Conservation (phyloP, 2,888 invertebrate genomes). For the Endotricha flammealis region DNA sequence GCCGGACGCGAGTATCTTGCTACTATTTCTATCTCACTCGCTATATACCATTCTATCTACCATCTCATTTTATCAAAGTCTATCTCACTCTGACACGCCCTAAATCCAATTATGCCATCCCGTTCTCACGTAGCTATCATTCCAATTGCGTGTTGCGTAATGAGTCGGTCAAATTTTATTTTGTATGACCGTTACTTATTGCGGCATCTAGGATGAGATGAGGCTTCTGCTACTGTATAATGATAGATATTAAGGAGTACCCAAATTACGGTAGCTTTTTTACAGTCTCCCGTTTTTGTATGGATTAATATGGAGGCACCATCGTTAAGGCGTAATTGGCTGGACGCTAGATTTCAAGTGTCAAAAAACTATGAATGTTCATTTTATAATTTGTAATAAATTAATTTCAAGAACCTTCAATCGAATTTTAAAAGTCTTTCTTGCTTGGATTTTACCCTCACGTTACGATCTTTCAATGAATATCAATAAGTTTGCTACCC, state of each 20-base stretch:
- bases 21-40: conserved; percentile 66
- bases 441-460: too few relatives aligned
- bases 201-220: conserved; percentile 44
- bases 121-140: conserved; percentile 43
- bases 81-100: conserved; percentile 39
- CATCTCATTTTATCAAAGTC: conserved; percentile 42
- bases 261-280: conserved; percentile 24
- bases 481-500: too few relatives aligned
- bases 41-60: conserved; percentile 48
- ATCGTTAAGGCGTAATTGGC: conserved; percentile 4
- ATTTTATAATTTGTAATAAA: too few relatives aligned
- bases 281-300: conserved; percentile 18
- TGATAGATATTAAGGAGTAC: conserved; percentile 34
- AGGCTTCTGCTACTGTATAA: conserved; percentile 55
- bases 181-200: conserved; percentile 62
- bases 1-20: conserved; percentile 72
- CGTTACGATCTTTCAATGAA: too few relatives aligned
- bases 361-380: too few relatives aligned
- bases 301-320: conserved; percentile 18
- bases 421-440: too few relatives aligned
- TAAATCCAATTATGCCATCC: conserved; percentile 35
- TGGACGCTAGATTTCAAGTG: too few relatives aligned
- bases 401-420: too few relatives aligned
- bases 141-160: conserved; percentile 61
- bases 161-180: conserved; percentile 66